These are phyloP conservation scores for Cataglyphis livida DNA, from an alignment of 2,888 invertebrate species.

Conservation along the genomic window DNA sequence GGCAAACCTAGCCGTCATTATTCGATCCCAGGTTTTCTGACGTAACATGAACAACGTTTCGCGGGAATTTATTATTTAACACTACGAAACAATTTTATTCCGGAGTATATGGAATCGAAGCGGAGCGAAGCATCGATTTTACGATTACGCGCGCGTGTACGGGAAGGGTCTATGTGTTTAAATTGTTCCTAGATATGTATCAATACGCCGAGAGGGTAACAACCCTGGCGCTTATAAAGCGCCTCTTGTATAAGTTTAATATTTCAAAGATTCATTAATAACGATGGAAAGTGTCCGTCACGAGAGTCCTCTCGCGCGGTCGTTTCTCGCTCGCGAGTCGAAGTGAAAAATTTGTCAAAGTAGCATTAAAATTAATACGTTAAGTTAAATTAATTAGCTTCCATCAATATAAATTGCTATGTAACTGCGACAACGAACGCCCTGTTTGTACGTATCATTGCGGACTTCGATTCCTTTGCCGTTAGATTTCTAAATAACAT, in stretches of 20 bases:
- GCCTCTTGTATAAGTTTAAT: slow-evolving; percentile 70
- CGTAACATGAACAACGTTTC: slow-evolving; percentile 47
- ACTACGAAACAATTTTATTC: slow-evolving; percentile 41
- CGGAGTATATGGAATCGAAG: slow-evolving; percentile 52
- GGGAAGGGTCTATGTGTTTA: slow-evolving; percentile 46
- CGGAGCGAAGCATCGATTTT: slow-evolving; percentile 66
- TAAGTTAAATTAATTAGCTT: not conserved
- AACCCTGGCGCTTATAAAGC: slow-evolving; percentile 74
- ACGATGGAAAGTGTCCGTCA: slow-evolving; percentile 67
- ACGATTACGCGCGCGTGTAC: slow-evolving; percentile 64
- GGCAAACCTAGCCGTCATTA: slow-evolving; percentile 27
- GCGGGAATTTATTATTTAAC: slow-evolving; percentile 44
- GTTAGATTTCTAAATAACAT: not conserved
- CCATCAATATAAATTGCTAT: not conserved
- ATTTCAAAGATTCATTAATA: slow-evolving; percentile 78
- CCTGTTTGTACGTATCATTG: not conserved
- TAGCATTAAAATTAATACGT: not conserved
- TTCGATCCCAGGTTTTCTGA: slow-evolving; percentile 27
- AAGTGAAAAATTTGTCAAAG: slow-evolving; percentile 21
- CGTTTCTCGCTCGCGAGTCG: slow-evolving; percentile 13
- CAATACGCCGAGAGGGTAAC: slow-evolving; percentile 73
- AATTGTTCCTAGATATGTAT: slow-evolving; percentile 68
- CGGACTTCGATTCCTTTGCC: not conserved
- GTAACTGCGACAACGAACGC: not conserved
- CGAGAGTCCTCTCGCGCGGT: slow-evolving; percentile 58